phyloP scores from a whole-genome alignment of 1,140 invertebrate genomes.

The Lepidotrigona ventralis region DNA sequence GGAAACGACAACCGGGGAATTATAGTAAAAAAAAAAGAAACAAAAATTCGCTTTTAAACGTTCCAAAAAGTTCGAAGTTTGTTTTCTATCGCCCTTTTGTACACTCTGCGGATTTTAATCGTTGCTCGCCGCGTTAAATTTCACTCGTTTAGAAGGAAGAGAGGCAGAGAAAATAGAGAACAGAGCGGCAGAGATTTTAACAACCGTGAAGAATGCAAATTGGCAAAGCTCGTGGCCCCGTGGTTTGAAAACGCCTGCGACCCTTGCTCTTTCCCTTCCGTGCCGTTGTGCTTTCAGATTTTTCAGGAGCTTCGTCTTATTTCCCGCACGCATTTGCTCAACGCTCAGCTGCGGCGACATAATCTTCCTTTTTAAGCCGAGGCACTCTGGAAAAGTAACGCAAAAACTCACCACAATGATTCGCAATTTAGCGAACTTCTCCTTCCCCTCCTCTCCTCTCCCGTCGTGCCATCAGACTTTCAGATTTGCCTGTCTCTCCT shows the following conservation, averaged over 20 bases:
- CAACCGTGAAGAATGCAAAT: background rate
- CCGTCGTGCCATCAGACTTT: background rate
- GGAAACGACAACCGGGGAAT: too few species aligned
- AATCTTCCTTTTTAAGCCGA: background rate
- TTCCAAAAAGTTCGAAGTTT: background rate
- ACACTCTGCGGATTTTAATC: background rate
- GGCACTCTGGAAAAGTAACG: background rate
- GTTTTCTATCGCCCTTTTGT: background rate
- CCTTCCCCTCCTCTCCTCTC: background rate
- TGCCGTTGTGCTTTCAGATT: background rate
- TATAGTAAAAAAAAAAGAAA: too few species aligned
- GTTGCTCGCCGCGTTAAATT: background rate
- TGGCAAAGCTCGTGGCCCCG: background rate
- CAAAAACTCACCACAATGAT: background rate
- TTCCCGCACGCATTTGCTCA: background rate
- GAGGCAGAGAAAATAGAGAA: background rate
- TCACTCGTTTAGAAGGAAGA: background rate
- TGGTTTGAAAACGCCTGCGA: background rate
- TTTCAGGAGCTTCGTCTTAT: background rate
- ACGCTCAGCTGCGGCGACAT: background rate
- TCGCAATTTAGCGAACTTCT: constrained; percentile 5
- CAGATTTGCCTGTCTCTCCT: background rate
- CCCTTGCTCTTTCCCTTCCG: background rate
- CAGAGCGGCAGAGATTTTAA: background rate
- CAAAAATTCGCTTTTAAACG: background rate